Percentiles rank a stretch among this genome's conserved stretches.
Evolutionary conservation across 2,113 vertebrate species (phyloP).

Genomic region (Neogobius melanostomus): DNA sequence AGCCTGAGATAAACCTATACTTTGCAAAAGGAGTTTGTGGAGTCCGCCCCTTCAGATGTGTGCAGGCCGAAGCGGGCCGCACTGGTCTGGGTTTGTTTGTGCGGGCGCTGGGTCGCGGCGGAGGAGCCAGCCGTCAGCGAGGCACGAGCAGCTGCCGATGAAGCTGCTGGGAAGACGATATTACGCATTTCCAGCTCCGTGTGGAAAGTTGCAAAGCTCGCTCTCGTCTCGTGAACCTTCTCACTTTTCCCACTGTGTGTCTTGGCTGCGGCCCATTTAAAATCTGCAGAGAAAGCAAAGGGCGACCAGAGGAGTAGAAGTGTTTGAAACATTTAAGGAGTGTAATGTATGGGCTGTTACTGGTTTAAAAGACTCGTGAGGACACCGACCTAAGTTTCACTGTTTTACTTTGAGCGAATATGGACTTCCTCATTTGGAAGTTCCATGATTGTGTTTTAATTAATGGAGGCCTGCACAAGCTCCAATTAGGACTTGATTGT

Average conservation of each 20-base stretch:
- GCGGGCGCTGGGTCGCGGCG: constrained; percentile 50
- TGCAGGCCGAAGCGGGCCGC: constrained; percentile 37
- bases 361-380: no score
- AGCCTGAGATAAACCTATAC: no score
- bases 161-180: constrained; percentile 54
- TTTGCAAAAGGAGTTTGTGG: constrained; percentile 25
- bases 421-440: no score
- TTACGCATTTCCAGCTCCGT: constrained; percentile 45
- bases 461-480: no score
- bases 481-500: no score
- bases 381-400: no score
- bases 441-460: no score
- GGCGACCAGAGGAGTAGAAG: background rate
- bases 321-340: no score
- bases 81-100: constrained; percentile 74
- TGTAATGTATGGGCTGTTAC: no score
- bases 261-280: background rate
- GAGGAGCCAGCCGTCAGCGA: constrained; percentile 41
- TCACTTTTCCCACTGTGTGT: constrained; percentile 28
- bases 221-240: constrained; percentile 33
- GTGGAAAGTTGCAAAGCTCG: constrained; percentile 64
- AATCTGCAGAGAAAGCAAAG: background rate
- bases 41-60: constrained; percentile 69
- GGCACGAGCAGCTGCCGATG: constrained; percentile 65
- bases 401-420: no score